Base-by-base conservation (phyloP, 2,888 invertebrate genomes). In the Fragum fragum region DNA sequence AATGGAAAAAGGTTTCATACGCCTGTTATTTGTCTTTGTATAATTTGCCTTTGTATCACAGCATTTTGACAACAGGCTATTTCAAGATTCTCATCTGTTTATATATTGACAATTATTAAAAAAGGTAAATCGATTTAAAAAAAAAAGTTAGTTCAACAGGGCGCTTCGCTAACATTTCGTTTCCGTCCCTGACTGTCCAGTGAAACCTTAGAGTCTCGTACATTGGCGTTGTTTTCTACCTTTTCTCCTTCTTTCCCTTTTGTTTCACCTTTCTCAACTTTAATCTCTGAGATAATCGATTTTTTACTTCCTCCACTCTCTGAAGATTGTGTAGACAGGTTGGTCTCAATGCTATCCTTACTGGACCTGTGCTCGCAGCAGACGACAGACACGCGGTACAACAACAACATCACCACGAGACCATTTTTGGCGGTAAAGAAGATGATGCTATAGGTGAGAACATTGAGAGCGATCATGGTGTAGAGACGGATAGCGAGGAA, bases 381-480 rank as follows among this genome's bases (percentile, higher is more conserved):
- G 18, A 90, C 76, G 11, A 89, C 89, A 11, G 76, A 78, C 21
- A 88, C 80, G 3, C 89, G 80, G 69, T 89, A 90, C 16, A 88
- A 21, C 1, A 89, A 72, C 18, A 88, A 73, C 79, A 89, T 78
- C n/a, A 88, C 83, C 11, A 91, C 85, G 16, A 90, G 84, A 5
- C 75, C 79, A 80, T 90, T 91, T 81, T 90, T 91, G 14, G 87
- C 88, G 1, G 88, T 92, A 79, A 93, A 93, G 79, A 93, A 93
- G 18, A 92, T 87, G 73, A 92, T 90, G 59, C 90, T 88, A 74
- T 93, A 91, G n/a, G 88, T 91, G 28, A 91, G 80, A 6, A 93
- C 87, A 23, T 96, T 96, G 93, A 97, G 97, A 90, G 97, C 97
- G 1, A 97, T 96, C 82, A 98, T 98, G 55, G 98, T 96, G 39